Conservation (phyloP, 2,888 invertebrate genomes). For the Agonum fuliginosum region DNA sequence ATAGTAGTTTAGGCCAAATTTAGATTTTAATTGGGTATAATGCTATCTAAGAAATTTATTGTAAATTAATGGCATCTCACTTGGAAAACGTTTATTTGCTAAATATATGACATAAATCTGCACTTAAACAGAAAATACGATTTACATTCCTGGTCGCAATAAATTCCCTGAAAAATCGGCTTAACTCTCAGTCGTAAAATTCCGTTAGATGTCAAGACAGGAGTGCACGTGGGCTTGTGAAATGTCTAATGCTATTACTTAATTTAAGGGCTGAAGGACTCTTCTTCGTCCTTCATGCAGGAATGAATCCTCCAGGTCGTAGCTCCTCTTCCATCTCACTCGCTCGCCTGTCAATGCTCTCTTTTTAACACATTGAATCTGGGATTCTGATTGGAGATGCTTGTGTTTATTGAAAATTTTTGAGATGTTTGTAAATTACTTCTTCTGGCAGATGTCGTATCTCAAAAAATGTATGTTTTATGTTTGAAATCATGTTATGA, state of each 20-base stretch:
- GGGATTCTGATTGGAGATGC: slow-evolving; percentile 13
- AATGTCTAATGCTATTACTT: slow-evolving; percentile 51
- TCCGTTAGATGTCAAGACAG: slow-evolving; percentile 11
- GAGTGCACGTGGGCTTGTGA: background rate
- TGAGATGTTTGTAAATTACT: slow-evolving; percentile 18
- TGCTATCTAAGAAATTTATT: background rate
- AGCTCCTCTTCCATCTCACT: background rate
- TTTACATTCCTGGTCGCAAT: background rate
- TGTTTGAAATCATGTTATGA: too few species aligned
- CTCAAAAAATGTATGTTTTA: slow-evolving; percentile 15
- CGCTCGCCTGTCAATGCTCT: background rate
- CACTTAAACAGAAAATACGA: slow-evolving; percentile 22
- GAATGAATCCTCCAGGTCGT: background rate
- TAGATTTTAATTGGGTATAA: background rate
- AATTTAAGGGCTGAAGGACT: slow-evolving; percentile 31
- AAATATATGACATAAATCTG: slow-evolving; percentile 11
- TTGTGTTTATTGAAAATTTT: slow-evolving; percentile 43
- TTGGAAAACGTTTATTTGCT: too few species aligned
- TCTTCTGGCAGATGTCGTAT: slow-evolving; percentile 20
- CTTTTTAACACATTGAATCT: slow-evolving; percentile 19
- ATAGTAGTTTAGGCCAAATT: too few species aligned
- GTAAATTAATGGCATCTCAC: too few species aligned
- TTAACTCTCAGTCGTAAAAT: background rate
- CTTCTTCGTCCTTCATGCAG: too few species aligned
- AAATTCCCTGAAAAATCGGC: background rate